Base-by-base conservation (phyloP, 1,140 invertebrate genomes). In the Heterodera carotae region DNA sequence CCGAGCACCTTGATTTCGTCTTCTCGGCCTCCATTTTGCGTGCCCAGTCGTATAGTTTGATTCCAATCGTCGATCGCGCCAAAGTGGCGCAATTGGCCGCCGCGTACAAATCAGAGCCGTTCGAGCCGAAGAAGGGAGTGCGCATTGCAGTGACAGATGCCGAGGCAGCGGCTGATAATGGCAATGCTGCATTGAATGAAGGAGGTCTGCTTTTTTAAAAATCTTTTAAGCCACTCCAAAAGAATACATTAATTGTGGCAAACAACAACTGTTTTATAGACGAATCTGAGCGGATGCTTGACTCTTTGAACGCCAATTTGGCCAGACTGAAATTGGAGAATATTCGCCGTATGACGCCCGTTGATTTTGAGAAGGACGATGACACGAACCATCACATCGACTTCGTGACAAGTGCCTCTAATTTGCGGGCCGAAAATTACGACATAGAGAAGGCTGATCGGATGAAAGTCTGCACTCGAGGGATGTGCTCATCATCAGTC, bases 351-450 rank as follows among this genome's bases (percentile, higher is more conserved):
- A 90, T 15, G 89, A 89, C 74, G 59, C 69, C 86, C 29, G 90
- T 98, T 66, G 95, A 98, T 80, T 99, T 99, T 89, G 97, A 99
- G 87, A 99, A 99, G 87, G 97, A 99, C 87, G 96, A 99, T 89
- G 97, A 99, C 85, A 91, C 90, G 68, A 99, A 99, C 88, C 93
- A 96, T 89, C 97, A 99, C 89, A 98, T 99, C 92, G 97, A 99
- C 89, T 99, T 98, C 87, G 98, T 99, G 84, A 95, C 97, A 0
- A 96, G 96, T 2, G 92, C 94, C 8, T 98, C 96, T 0, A 99
- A 99, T 90, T 89, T 98, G 31, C 91, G 97, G 75, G 97, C 97
- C 10, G 92, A 93, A 31, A 99, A 99, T 88, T 99, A 99, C 88
- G 93, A 93, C 84, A 99, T 99, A 84, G 90, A 92, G 12, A 92